Percentiles rank a stretch among this genome's conserved stretches.
These are phyloP conservation scores for Podotricha telesiphe DNA, from an alignment of 2,888 invertebrate genomes.

Conservation along the genomic window DNA sequence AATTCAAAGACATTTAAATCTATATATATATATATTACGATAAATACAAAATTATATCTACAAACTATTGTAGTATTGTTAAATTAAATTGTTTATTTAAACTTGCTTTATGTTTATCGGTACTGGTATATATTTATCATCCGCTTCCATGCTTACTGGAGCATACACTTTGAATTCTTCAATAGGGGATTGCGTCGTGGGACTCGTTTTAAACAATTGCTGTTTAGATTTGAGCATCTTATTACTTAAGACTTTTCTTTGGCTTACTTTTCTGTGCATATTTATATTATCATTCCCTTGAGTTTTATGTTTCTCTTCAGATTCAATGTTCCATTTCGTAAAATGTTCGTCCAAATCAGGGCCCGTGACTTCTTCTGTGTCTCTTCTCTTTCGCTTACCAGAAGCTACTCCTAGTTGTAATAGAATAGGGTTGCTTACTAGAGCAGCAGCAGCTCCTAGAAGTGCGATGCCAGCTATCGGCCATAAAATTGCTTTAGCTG, in stretches of 20 bases:
- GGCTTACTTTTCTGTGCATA: conserved; percentile 4
- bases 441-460: conserved; percentile 91
- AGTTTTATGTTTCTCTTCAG: neutral
- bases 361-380: conserved; percentile 59
- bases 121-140: conserved; percentile 61
- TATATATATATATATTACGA: conserved; percentile 18
- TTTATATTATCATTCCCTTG: neutral
- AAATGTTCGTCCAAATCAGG: conserved; percentile 38
- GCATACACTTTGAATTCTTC: conserved; percentile 39
- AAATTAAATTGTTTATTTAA: conserved; percentile 31
- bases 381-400: conserved; percentile 83
- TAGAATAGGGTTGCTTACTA: conserved; percentile 90
- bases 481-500: conserved; percentile 85
- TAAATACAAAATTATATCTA: conserved; percentile 29
- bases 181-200: conserved; percentile 45
- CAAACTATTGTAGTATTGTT: conserved; percentile 21
- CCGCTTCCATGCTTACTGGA: conserved; percentile 46
- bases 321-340: conserved; percentile 28
- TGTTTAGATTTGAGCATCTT: conserved; percentile 38
- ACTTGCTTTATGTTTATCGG: conserved; percentile 55
- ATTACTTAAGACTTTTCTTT: conserved; percentile 31
- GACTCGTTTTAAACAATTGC: conserved; percentile 39
- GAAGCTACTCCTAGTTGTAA: conserved; percentile 90
- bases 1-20: conserved; percentile 11
- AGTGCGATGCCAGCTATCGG: conserved; percentile 91